These are phyloP conservation scores for Gobionotothen gibberifrons DNA, from an alignment of 2,797 vertebrate species.

Conservation along the genomic window DNA sequence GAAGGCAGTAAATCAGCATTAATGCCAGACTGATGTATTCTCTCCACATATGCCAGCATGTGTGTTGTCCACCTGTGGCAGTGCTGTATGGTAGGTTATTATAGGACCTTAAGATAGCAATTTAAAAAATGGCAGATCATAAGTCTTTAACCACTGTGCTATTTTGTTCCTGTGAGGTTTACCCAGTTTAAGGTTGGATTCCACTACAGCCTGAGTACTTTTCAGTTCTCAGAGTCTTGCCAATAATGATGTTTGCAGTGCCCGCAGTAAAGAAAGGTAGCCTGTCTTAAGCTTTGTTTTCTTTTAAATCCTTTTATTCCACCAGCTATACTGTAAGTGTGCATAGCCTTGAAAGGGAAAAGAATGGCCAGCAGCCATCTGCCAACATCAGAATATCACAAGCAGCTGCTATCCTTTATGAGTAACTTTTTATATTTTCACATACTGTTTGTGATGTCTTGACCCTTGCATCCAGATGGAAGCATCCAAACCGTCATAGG, in stretches of 20 bases:
- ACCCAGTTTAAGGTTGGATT: slow-evolving; percentile 42
- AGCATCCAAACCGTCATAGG: slow-evolving; percentile 33
- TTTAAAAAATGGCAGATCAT: slow-evolving; percentile 17
- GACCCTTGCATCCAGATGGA: slow-evolving; percentile 60
- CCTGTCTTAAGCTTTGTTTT: slow-evolving; percentile 30
- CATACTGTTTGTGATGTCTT: slow-evolving; percentile 42
- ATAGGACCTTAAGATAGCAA: slow-evolving; percentile 1
- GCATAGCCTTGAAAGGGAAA: slow-evolving; percentile 26
- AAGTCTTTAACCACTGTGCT: slow-evolving; percentile 35
- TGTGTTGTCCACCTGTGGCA: slow-evolving; percentile 26
- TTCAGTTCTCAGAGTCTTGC: slow-evolving; percentile 29
- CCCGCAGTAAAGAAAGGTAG: slow-evolving; percentile 45
- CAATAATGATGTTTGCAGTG: slow-evolving; percentile 64
- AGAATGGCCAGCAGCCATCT: slow-evolving; percentile 44
- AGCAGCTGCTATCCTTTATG: slow-evolving; percentile 46
- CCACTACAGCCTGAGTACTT: slow-evolving; percentile 26
- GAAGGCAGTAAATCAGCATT: slow-evolving; percentile 56
- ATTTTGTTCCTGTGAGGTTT: slow-evolving; percentile 40
- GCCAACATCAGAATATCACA: slow-evolving; percentile 47
- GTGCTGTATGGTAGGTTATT: neutral
- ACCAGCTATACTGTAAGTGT: slow-evolving; percentile 38
- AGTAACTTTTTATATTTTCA: slow-evolving; percentile 30
- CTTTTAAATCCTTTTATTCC: slow-evolving; percentile 40
- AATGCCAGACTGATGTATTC: slow-evolving; percentile 34
- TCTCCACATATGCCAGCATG: slow-evolving; percentile 4